Base-by-base conservation (phyloP, 2,113 vertebrate genomes). In the Zeus faber region DNA sequence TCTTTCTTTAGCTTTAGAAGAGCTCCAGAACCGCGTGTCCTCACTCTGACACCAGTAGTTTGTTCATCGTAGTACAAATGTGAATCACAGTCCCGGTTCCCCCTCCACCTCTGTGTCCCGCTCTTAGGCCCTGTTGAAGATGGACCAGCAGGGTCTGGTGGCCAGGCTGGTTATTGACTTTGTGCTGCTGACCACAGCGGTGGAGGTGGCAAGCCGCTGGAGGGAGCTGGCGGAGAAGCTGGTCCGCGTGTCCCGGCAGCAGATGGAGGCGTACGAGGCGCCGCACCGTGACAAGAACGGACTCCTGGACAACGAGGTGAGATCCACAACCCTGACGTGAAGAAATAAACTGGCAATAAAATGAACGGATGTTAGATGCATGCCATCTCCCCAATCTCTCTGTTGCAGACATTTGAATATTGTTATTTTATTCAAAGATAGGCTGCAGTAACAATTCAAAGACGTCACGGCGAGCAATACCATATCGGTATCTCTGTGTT, bases 141-240 rank as follows among this genome's bases (percentile, higher is more conserved):
- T 99, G 91, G 95, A 98, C 85, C 98, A 94, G 76, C 97, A 99
- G 73, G 97, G 97, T 44, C 83, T 98, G 68, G 97, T 99, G 3
- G 92, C 93, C 43, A 80, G 92, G 11, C 88, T 98, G 62, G 83
- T 98, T 18, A 91, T 97, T 84, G 96, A 98, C 72, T 96, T 98
- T 0, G 95, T 97, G 49, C 80, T 99, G 62, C 81, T 99, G 72
- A 99, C 97, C 71, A 95, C 95, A 0, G 97, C 97, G 0, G 97
- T 99, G n/a, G 97, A 99, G 81, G 95, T 97, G 80, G 93, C 95
- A 0, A 88, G 92, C n/a, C 91, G 96, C 54, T 99, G 97, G 97
- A 84, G 96, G 74, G 97, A 99, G 61, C 91, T 99, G 1, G 95
- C 97, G 0, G 96, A 98, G 69, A 97, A 94, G 67, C 88, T 99